Conservation (phyloP, 2,113 vertebrate genomes). For the Lota lota region DNA sequence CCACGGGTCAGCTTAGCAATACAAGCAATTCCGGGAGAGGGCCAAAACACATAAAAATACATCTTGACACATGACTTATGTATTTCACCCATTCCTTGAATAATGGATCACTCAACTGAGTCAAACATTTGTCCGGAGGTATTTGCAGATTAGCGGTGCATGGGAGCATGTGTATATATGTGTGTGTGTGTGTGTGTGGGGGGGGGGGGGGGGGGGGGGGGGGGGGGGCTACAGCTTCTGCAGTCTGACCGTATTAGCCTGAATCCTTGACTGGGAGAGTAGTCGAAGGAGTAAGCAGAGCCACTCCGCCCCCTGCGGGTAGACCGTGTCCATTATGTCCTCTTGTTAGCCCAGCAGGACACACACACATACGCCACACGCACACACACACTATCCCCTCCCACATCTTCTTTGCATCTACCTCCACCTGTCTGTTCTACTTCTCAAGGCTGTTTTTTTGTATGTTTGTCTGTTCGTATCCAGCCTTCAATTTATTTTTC, state of each 20-base stretch:
- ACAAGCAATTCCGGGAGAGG: background rate
- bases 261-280: background rate
- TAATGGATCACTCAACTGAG: slow-evolving; percentile 22
- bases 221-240: too few species aligned
- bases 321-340: slow-evolving; percentile 32
- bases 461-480: slow-evolving; percentile 20
- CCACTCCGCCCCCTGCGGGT: slow-evolving; percentile 15
- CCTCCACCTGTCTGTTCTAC: slow-evolving; percentile 27
- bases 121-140: background rate
- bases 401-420: slow-evolving; percentile 17
- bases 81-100: background rate
- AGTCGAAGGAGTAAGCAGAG: background rate
- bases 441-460: slow-evolving; percentile 21
- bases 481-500: slow-evolving; percentile 28
- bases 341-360: slow-evolving; percentile 33
- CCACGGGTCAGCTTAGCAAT: background rate
- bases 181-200: too few species aligned
- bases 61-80: background rate
- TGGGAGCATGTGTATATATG: too few species aligned
- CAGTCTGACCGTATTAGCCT: slow-evolving; percentile 6
- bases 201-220: slow-evolving; percentile 1
- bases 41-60: too few species aligned
- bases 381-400: slow-evolving; percentile 25
- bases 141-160: too few species aligned
- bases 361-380: slow-evolving; percentile 14